Evolutionary conservation across 2,888 invertebrate species (phyloP), one percentile per base, ranked within the genome.

Genomic region (Polyploca ridens): DNA sequence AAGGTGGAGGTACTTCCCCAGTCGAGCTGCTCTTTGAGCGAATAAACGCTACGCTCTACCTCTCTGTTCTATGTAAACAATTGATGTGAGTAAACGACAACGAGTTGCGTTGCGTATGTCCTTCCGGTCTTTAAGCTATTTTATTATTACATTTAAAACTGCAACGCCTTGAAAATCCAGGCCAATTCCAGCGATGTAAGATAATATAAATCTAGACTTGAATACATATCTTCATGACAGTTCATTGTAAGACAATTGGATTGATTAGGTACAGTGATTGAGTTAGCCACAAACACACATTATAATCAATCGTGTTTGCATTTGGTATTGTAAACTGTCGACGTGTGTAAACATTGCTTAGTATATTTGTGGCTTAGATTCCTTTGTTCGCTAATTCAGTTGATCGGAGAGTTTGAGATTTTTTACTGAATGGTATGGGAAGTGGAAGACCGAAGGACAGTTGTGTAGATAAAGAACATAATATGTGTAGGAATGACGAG

Each of bases 231-330:
- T 27, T 62, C 60, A 65, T 65, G 44, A 62, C 62, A 58, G 63
- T 62, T 35, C 49, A 41, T 35, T 63, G 67, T 68, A 68, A 69
- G 70, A 74, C 86, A 86, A 86, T 87, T 86, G 86, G 66, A 71
- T 81, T 66, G 68, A 86, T 85, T 85, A 83, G 76, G 69, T 63
- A 69, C 76, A 70, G 72, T 81, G 79, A 85, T 86, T 82, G 75
- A 84, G 84, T 86, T 85, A 84, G 76, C 76, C 72, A 71, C 80
- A 79, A 78, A 79, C 83, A 78, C 77, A 73, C 71, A 79, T 81
- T 81, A 80, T 72, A 77, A 76, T 76, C 75, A 72, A 69, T 75
- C 69, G 59, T 76, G 79, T 78, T 77, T 79, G 71, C 62, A 70
- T 69, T 70, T 65, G 62, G 54, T 58, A 68, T 63, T 66, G 69